Base-by-base conservation (phyloP, 2,797 vertebrate genomes). In the Nyctibius grandis region DNA sequence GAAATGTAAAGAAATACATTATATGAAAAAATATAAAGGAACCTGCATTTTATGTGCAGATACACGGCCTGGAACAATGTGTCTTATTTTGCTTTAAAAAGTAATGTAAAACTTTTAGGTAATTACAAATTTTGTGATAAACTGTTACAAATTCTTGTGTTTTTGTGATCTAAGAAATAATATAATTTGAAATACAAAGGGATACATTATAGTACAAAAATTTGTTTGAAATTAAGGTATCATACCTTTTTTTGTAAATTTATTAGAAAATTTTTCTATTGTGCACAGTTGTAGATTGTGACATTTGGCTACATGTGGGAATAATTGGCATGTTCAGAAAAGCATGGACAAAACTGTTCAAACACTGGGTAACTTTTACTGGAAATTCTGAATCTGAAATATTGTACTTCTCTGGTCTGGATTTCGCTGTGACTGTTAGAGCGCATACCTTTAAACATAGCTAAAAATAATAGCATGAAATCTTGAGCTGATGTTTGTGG, bases 251-350 rank as follows among this genome's bases (percentile, higher is more conserved):
- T 57, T 79, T 56, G 5, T 59, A 33, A 57, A 21, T 50, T 33
- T 59, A 25, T 78, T 68, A 12, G 20, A 45, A 51, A 4, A 0
- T 5, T 40, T 79, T 84, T 80, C 33, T 40, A 0, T 44, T 64
- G 31, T 18, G 31, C 20, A 20, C 15, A 53, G 11, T 28, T 80
- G 21, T 29, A 61, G 13, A n/a, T 57, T 75, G 50, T 2, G 4
- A 29, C 50, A 59, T 68, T 44, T 85, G 45, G 20, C 34, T 77
- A 10, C 23, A 11, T 15, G 2, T 0, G 5, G 33, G 33, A 68
- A 42, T 73, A 54, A 47, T 1, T 0, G 1, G 8, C 13, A 29
- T 0, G 0, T 56, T 89, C 21, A 56, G 48, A 44, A 76, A 69
- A 76, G 18, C 9, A 11, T 7, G 51, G 21, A 50, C 57, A 84